Base-by-base conservation (phyloP, 1,140 invertebrate species). In the Drosophila novamexicana region DNA sequence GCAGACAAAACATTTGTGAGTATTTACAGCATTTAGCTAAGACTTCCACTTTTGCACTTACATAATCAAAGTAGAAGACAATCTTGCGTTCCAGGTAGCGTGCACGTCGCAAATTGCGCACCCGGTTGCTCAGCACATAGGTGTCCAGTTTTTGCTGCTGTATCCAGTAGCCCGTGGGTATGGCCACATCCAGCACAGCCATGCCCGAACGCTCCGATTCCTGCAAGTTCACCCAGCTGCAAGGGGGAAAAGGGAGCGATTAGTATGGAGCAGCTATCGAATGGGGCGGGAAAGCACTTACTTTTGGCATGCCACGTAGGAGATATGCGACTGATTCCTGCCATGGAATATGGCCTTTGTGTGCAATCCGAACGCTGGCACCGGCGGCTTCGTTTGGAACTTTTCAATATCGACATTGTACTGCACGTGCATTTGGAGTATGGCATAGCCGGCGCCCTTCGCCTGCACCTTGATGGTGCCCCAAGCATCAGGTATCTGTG, bases 21-120 rank as follows among this genome's bases (percentile, higher is more conserved):
- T 45, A 6, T 10, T 18, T 1, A 32, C 53, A 18, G 18, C 29
- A 14, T 49, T 12, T 40, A 49, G 8, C 5, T 6, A 1, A 1
- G 12, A 39, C 16, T 18, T 9, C 12, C 1, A 0, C 22, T 3
- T 22, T 47, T 9, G 2, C 0, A 94, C 95, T 95, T 94, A 97
- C 96, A 93, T 97, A 98, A 92, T 98, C 96, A 92, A 99, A 99
- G 91, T 98, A 99, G 93, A 99, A 98, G n/a, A 96, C 91, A 53
- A 98, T 95, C 93, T 98, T 98, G 70, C 95, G 94, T 49, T 96
- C 95, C 40, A 82, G 22, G 93, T 96, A 98, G 81, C 96, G 95
- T 10, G 98, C 98, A 78, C 97, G 94, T 90, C 97, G 96, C 50
- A 99, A 93, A 92, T 97, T 97, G 29, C 95, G 93, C 22, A 98